Evolutionary conservation across 2,888 invertebrate species (phyloP).

Genomic region (Drosophila putrida): DNA sequence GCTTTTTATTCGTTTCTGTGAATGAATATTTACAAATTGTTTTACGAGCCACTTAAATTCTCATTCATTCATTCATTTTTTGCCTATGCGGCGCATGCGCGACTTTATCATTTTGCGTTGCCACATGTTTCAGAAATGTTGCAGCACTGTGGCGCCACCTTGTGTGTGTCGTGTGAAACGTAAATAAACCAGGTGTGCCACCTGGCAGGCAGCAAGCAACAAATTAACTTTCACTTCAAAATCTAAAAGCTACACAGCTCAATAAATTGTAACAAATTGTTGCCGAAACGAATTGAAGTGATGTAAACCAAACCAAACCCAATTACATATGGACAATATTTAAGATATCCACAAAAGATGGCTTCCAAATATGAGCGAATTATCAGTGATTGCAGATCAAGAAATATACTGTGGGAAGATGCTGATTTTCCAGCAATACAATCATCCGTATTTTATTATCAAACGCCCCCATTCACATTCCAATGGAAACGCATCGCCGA

Average conservation of each 20-base stretch:
- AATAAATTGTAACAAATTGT: background rate
- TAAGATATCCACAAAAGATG: constrained; percentile 63
- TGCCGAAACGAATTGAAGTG: constrained; percentile 22
- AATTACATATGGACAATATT: background rate
- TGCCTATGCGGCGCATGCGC: constrained; percentile 13
- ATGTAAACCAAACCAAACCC: too few relatives aligned
- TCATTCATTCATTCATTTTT: constrained; percentile 8
- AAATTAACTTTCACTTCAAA: constrained; percentile 63
- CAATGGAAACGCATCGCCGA: constrained; percentile 95
- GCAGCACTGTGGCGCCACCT: too few relatives aligned
- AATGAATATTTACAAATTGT: constrained; percentile 1
- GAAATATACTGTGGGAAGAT: constrained; percentile 94
- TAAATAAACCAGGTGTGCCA: background rate
- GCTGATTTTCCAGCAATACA: constrained; percentile 96
- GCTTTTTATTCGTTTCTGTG: background rate
- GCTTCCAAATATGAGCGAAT: constrained; percentile 91
- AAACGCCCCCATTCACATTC: constrained; percentile 97
- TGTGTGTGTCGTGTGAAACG: too few relatives aligned
- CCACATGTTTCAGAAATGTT: too few relatives aligned
- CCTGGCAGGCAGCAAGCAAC: constrained; percentile 57
- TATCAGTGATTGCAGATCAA: constrained; percentile 91
- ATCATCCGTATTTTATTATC: constrained; percentile 96
- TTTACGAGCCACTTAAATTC: constrained; percentile 7
- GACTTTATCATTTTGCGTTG: constrained; percentile 20
- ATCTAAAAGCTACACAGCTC: constrained; percentile 10